Evolutionary conservation across 1,140 invertebrate species (phyloP).

Genomic region (Musca vetustissima): DNA sequence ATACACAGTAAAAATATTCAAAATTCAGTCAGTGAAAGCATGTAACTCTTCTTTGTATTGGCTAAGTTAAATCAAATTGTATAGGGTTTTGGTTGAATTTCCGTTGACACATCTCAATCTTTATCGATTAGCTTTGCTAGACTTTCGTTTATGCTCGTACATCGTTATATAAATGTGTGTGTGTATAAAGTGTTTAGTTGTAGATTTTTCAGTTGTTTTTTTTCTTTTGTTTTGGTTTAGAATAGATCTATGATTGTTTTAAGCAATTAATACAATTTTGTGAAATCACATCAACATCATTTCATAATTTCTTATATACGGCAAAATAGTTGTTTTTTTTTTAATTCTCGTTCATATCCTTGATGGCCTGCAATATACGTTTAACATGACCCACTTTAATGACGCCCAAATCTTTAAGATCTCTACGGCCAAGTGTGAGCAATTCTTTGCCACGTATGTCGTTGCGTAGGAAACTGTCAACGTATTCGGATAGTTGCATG

Average conservation of each 20-base stretch:
- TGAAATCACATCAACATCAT: not conserved
- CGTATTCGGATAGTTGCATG: constrained; percentile 85
- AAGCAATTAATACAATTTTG: constrained; percentile 37
- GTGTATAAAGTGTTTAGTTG: not conserved
- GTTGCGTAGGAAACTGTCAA: constrained; percentile 80
- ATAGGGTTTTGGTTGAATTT: not conserved
- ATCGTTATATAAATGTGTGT: not conserved
- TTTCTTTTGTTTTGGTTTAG: too few species aligned
- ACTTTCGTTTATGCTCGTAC: not conserved
- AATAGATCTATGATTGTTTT: constrained; percentile 44
- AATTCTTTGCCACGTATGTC: constrained; percentile 91
- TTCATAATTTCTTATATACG: too few species aligned
- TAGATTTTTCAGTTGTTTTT: constrained; percentile 16
- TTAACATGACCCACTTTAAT: constrained; percentile 94
- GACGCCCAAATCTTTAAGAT: constrained; percentile 87
- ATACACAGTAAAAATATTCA: too few species aligned
- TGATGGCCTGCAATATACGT: constrained; percentile 87
- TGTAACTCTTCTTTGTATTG: not conserved
- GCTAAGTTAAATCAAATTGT: constrained; percentile 8
- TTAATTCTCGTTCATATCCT: constrained; percentile 67
- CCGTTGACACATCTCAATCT: not conserved
- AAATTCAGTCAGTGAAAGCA: too few species aligned
- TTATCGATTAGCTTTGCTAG: not conserved
- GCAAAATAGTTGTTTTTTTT: too few species aligned
- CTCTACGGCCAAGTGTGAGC: constrained; percentile 78